Evolutionary conservation across 2,888 invertebrate species (phyloP).

Genomic region (Cataglyphis livida): DNA sequence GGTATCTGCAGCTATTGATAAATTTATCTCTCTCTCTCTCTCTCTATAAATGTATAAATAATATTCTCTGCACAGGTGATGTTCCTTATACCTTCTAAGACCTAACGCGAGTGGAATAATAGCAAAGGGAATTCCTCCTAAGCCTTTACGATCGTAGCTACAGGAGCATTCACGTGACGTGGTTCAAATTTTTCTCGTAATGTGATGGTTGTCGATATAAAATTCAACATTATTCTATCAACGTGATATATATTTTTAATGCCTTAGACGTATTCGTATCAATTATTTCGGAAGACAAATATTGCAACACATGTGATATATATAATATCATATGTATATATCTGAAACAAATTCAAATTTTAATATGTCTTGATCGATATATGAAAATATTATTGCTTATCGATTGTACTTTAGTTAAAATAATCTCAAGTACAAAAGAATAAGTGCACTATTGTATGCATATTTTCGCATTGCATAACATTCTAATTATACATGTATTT

Average conservation of each 20-base stretch:
- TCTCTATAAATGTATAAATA: constrained; percentile 55
- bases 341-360: not conserved
- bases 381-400: not conserved
- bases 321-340: not conserved
- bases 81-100: constrained; percentile 41
- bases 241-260: not conserved
- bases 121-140: constrained; percentile 41
- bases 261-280: not conserved
- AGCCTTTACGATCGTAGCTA: constrained; percentile 22
- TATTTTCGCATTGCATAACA: not conserved
- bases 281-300: constrained; percentile 4
- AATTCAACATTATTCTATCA: not conserved
- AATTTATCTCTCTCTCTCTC: constrained; percentile 43
- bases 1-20: constrained; percentile 40
- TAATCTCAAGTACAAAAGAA: constrained; percentile 6
- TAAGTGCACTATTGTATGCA: not conserved
- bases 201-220: not conserved
- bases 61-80: constrained; percentile 40
- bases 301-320: too few relatives aligned
- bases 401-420: not conserved
- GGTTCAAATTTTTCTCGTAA: constrained; percentile 5
- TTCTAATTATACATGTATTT: constrained; percentile 3
- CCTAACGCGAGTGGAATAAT: constrained; percentile 53
- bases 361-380: not conserved
- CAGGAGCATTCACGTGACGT: constrained; percentile 12